Evolutionary conservation across 1,140 invertebrate species (phyloP).

Genomic region (Hesperophylax magnus): DNA sequence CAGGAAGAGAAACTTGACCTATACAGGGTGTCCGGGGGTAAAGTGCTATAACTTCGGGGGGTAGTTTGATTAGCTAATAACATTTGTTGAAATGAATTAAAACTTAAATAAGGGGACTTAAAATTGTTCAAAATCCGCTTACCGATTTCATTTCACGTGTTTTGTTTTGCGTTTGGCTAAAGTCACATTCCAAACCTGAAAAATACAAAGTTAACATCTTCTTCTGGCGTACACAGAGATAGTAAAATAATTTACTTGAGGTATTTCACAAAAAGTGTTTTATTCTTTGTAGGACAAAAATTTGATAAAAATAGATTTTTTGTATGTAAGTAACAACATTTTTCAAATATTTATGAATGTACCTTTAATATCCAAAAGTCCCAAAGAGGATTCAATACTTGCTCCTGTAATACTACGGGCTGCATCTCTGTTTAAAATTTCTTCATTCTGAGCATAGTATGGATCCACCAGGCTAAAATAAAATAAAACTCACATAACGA

Average conservation of each 20-base stretch:
- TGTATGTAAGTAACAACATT: not conserved
- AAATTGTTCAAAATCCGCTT: conserved; percentile 22
- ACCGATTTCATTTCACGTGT: conserved; percentile 23
- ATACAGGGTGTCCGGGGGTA: no score
- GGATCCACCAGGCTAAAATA: conserved; percentile 49
- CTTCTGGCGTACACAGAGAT: not conserved
- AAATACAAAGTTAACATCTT: no score
- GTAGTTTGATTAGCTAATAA: no score
- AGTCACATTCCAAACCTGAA: conserved; percentile 10
- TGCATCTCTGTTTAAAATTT: conserved; percentile 19
- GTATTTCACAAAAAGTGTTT: not conserved
- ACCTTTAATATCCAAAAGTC: conserved; percentile 49
- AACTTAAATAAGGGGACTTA: conserved; percentile 46
- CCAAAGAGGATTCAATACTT: conserved; percentile 51
- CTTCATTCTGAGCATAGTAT: conserved; percentile 29
- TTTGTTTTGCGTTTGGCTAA: not conserved
- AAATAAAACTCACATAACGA: no score
- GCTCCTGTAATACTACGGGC: conserved; percentile 3
- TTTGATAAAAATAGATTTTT: not conserved
- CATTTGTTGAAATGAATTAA: conserved; percentile 44
- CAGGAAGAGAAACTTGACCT: no score
- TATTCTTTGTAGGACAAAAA: not conserved
- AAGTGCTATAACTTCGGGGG: no score
- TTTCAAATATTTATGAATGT: not conserved
- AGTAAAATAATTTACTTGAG: not conserved